Percentiles rank a stretch among this genome's conserved stretches.
Conservation (phyloP, 2,888 invertebrate species). For the Tyria jacobaeae region DNA sequence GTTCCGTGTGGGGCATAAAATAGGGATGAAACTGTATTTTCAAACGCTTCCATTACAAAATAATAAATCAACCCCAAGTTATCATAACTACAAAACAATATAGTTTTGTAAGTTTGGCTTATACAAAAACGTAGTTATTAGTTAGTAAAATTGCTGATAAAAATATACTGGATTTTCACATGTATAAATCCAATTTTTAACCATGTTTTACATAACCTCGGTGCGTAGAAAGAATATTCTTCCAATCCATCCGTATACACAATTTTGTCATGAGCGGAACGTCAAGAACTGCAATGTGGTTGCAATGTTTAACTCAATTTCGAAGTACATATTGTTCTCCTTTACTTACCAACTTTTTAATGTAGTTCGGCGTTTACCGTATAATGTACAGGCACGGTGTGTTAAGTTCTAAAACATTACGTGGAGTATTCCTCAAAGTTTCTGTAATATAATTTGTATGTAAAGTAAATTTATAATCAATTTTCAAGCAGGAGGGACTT, state of each 20-base stretch:
- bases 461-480: constrained; percentile 42
- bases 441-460: constrained; percentile 27
- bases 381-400: not conserved
- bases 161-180: not conserved
- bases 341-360: not conserved
- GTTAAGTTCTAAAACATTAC: not conserved
- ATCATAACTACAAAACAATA: too few relatives aligned
- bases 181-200: not conserved
- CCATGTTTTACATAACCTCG: not conserved
- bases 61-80: not conserved
- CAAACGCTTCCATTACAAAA: not conserved
- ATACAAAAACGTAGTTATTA: not conserved
- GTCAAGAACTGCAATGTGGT: not conserved
- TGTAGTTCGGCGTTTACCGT: not conserved
- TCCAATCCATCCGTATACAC: not conserved
- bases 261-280: not conserved
- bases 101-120: not conserved
- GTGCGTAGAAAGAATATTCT: not conserved
- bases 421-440: not conserved
- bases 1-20: not conserved
- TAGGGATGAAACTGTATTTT: not conserved
- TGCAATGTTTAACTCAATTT: not conserved
- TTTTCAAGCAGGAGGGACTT: constrained; percentile 36
- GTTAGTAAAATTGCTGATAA: not conserved
- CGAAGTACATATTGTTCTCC: not conserved